Evolutionary conservation across 2,113 vertebrate species (phyloP), one percentile per base, ranked within the genome.

Genomic region (Vireo altiloquus): DNA sequence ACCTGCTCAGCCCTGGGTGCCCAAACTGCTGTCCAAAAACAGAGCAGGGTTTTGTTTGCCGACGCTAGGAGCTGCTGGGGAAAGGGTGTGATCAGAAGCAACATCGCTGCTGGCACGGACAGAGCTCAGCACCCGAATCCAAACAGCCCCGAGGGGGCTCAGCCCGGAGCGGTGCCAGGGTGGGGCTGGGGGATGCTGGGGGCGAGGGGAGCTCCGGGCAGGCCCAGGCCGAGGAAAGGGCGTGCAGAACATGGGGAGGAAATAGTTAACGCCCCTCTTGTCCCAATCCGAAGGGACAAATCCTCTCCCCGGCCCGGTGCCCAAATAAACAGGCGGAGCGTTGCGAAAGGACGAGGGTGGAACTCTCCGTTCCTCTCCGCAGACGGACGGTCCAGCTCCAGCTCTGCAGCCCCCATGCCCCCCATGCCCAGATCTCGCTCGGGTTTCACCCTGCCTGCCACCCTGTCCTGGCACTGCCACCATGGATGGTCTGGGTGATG

Each of bases 401-500:
- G 61, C 4, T 3, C 64, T 1, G 66, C 6, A 11, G 61, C 44
- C 84, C 57, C 83, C 1, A 0, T 2, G 2, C 7, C 54, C 47
- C 56, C 64, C 2, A 1, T 14, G 33, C 63, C 2, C 3, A 47
- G 13, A 64, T 33, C 56, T 10, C 0, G 3, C 65, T 71, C 33
- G 0, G 24, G 15, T 66, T n/a, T 74, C 23, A 0, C 25, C n/a
- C 25, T 33, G 30, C 37, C 71, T 4, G 17, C 59, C 59, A 60
- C 18, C 27, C 1, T 22, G 60, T 25, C 59, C 69, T n/a, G 56
- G 28, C n/a, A 1, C 40, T 2, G 31, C 15, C 50, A 4, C 35
- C 1, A 39, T 39, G 39, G 11, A 0, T 0, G 46, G 49, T 17
- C 46, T 0, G 2, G 53, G 33, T 0, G 37, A 19, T 31, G 39